Evolutionary conservation across 2,888 invertebrate genomes (phyloP).

Genomic region (Folsomia manolachei): DNA sequence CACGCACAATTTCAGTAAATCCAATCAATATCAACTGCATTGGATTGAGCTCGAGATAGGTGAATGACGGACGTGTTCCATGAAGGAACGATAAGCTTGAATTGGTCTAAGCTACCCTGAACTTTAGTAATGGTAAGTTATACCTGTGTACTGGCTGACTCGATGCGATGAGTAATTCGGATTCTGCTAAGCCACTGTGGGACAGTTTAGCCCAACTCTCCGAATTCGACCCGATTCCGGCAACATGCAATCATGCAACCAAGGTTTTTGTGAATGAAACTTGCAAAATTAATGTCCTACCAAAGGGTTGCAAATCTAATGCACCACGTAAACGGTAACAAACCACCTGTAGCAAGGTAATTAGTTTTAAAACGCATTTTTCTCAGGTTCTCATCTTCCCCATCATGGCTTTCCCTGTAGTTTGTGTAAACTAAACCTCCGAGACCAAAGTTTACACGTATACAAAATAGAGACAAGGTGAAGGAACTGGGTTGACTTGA

Average conservation of each 20-base stretch:
- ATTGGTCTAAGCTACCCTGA: not conserved
- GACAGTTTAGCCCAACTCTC: not conserved
- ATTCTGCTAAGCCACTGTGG: not conserved
- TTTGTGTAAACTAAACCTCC: too few relatives aligned
- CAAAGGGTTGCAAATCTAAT: too few relatives aligned
- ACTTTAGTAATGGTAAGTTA: not conserved
- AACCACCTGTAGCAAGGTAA: not conserved
- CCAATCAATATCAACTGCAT: slow-evolving; percentile 1
- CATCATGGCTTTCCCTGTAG: too few relatives aligned
- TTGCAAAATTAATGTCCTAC: not conserved
- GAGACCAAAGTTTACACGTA: too few relatives aligned
- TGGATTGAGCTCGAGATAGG: not conserved
- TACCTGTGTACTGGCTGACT: not conserved
- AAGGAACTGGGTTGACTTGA: too few relatives aligned
- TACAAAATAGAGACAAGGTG: too few relatives aligned
- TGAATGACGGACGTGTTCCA: not conserved
- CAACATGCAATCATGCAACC: not conserved
- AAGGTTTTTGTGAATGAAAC: not conserved
- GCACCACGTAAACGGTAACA: too few relatives aligned
- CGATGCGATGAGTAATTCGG: not conserved
- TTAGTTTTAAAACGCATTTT: not conserved
- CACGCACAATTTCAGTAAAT: not conserved
- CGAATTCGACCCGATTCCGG: not conserved
- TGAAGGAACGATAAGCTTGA: too few relatives aligned
- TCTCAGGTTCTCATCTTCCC: not conserved